A percentile compares a stretch with the other conserved stretches of the same genome.
These are phyloP conservation scores for Drosophila bipectinata DNA, from an alignment of 1,140 invertebrate genomes.

Conservation along the genomic window DNA sequence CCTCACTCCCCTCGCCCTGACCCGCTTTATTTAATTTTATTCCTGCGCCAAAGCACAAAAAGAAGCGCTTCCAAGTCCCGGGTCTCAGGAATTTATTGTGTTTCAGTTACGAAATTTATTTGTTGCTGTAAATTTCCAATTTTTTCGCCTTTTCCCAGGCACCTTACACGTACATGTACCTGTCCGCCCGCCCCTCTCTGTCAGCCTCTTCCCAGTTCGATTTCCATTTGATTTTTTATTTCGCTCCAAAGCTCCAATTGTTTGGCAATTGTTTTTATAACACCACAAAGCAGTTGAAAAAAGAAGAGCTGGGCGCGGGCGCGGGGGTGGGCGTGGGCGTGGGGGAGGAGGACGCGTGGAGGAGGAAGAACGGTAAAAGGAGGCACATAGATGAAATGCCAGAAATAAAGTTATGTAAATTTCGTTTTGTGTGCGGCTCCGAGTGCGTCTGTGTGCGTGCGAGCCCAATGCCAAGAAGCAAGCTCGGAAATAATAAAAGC, in stretches of 20 bases:
- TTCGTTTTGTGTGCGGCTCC: constrained; percentile 41
- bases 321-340: not conserved
- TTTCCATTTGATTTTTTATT: constrained; percentile 44
- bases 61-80: constrained; percentile 65
- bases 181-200: not conserved
- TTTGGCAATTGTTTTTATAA: constrained; percentile 73
- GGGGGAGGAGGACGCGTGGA: not conserved
- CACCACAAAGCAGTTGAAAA: constrained; percentile 54
- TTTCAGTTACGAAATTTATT: constrained; percentile 80
- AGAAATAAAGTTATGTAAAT: constrained; percentile 81
- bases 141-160: constrained; percentile 54
- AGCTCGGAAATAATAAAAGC: constrained; percentile 75
- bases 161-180: constrained; percentile 26
- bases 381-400: constrained; percentile 66
- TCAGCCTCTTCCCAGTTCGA: constrained; percentile 17
- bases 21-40: constrained; percentile 58
- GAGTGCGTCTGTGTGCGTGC: constrained; percentile 20
- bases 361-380: not conserved
- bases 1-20: constrained; percentile 8
- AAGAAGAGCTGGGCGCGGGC: not conserved
- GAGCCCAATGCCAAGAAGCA: constrained; percentile 46
- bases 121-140: constrained; percentile 80
- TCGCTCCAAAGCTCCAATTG: constrained; percentile 63
- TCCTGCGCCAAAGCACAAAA: constrained; percentile 45
- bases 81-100: constrained; percentile 78